Conservation (phyloP, 2,888 invertebrate genomes). For the Limenitis camilla region DNA sequence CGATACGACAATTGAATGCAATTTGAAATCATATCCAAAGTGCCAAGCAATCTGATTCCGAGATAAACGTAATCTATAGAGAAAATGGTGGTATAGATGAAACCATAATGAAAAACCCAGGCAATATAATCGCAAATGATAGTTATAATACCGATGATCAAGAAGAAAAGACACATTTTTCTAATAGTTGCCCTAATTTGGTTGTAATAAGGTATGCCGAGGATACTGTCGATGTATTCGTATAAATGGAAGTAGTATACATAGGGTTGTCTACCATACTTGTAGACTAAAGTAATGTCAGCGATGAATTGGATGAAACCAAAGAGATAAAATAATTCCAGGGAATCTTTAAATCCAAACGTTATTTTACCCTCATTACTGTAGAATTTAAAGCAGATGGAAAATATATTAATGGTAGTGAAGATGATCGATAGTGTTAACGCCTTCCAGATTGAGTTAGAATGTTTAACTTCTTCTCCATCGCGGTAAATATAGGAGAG, state of each 20-base stretch:
- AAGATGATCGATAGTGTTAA: not conserved
- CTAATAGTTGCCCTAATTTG: conserved; percentile 1
- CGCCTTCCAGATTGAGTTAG: not conserved
- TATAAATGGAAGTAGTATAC: conserved; percentile 8
- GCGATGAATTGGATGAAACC: conserved; percentile 1
- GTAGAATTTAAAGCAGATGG: not conserved
- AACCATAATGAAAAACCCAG: conserved; percentile 8
- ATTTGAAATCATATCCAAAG: conserved; percentile 19
- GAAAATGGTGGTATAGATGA: conserved; percentile 5
- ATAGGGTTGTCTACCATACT: conserved; percentile 3
- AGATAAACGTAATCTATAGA: conserved; percentile 16
- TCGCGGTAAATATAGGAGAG: conserved; percentile 5
- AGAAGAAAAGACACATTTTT: conserved; percentile 3
- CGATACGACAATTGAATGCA: conserved; percentile 19
- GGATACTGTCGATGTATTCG: conserved; percentile 6
- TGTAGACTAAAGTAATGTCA: conserved; percentile 1
- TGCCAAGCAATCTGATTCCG: conserved; percentile 9
- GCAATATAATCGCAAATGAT: conserved; percentile 7
- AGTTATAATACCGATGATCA: not conserved
- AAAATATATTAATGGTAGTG: not conserved
- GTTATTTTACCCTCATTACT: too few species aligned
- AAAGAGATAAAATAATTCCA: conserved; percentile 1
- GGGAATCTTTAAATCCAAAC: not conserved
- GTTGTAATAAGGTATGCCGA: conserved; percentile 3
- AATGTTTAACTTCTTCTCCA: conserved; percentile 1